Evolutionary conservation across 2,113 vertebrate species (phyloP).

Genomic region (Lamprotornis superbus): DNA sequence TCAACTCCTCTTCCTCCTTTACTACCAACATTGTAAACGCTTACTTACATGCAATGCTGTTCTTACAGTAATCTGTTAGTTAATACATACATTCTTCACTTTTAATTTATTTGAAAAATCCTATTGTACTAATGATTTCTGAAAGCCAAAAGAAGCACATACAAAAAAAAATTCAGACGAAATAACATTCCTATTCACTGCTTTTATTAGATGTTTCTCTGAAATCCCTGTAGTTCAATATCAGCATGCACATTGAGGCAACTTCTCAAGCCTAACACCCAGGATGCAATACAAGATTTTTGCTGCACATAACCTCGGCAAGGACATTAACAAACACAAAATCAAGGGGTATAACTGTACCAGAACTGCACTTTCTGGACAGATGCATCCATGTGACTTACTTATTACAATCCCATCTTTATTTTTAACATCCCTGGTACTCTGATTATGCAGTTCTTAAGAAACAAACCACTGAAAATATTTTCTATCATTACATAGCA

Average conservation of each 20-base stretch:
- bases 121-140: neutral
- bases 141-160: neutral
- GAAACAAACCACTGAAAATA: neutral
- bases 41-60: neutral
- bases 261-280: neutral
- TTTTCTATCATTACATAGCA: neutral
- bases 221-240: neutral
- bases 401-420: neutral
- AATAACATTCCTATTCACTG: neutral
- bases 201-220: neutral
- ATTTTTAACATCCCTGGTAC: neutral
- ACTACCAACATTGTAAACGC: fast-evolving
- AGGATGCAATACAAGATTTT: neutral
- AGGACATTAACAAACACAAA: neutral
- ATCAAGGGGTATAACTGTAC: neutral
- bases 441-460: neutral
- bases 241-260: neutral
- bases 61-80: neutral
- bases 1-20: neutral
- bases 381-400: neutral
- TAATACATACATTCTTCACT: neutral
- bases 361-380: neutral
- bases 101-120: neutral
- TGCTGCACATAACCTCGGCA: neutral
- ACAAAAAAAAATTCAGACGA: neutral